These are phyloP conservation scores for Aphidius colemani DNA, from an alignment of 2,888 invertebrate species.

Conservation along the genomic window DNA sequence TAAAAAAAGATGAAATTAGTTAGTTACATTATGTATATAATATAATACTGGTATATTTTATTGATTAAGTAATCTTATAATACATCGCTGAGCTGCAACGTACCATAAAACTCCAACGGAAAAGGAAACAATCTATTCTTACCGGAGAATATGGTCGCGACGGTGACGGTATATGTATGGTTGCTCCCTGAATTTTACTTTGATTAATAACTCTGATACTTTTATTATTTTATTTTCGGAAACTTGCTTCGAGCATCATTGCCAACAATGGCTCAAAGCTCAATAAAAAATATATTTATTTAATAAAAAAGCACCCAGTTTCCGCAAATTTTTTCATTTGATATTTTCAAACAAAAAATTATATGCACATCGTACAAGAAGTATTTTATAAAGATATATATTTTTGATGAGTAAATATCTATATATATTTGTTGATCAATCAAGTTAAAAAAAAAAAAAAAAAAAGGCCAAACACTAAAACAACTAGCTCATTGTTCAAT, in stretches of 20 bases:
- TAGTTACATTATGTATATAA: not conserved
- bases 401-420: not conserved
- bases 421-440: not conserved
- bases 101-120: slow-evolving; percentile 60
- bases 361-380: not conserved
- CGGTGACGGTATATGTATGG: slow-evolving; percentile 49
- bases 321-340: slow-evolving; percentile 8
- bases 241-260: slow-evolving; percentile 8
- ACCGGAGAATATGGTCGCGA: slow-evolving; percentile 59
- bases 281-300: no score
- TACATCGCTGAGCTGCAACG: slow-evolving; percentile 61
- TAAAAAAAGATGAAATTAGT: no score
- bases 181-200: slow-evolving; percentile 53
- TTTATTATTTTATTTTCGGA: slow-evolving; percentile 25
- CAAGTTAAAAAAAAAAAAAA: slow-evolving; percentile 15
- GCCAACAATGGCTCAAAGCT: not conserved
- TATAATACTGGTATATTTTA: slow-evolving; percentile 45
- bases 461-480: slow-evolving; percentile 21
- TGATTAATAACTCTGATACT: slow-evolving; percentile 51
- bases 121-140: slow-evolving; percentile 61
- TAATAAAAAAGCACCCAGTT: slow-evolving; percentile 8
- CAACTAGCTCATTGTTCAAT: slow-evolving; percentile 38
- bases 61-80: slow-evolving; percentile 61
- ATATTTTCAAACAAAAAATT: not conserved
- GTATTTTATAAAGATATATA: no score